Base-by-base conservation (phyloP, 1,140 invertebrate species). In the Pseudoatta argentina region DNA sequence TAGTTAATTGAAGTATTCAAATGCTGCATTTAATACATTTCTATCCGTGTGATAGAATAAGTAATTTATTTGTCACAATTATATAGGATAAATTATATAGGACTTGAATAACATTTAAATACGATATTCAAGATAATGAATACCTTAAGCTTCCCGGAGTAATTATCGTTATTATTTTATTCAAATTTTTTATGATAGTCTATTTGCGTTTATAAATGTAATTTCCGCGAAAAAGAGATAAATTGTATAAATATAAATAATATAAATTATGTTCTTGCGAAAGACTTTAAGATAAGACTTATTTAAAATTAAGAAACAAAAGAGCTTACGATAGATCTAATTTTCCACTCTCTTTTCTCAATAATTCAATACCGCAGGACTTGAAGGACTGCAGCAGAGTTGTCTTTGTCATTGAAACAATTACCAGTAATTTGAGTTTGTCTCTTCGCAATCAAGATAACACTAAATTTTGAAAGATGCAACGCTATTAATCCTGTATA, bases 51-150 rank as follows among this genome's bases (percentile, higher is more conserved):
- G 4, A 4, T 16, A 34, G 24, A 66, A 64, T 64, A 51, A 78
- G 24, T 78, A n/a, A 64, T 64, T 78, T 59, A 76, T 59, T 39
- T 59, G 30, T 3, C 30, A 75, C 6, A 75, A 75, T 59, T 75
- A 59, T 44, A 44, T 44, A 10, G 39, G 39, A 44, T 10, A 10
- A 44, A 39, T 39, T 39, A 7, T 27, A 21, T 10, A 4, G 34
- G 0, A 24, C 30, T 24, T 39, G 14, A 75, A 21, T 72, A 75
- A 39, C 14, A 75, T 75, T 59, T 59, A 75, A 75, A 39, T 75
- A 5, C n/a, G 12, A 59, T 57, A 75, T 39, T 16, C 34, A 59
- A 75, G 5, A 3, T 75, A 75, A 75, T 75, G n/a, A 34, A 59
- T 39, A 59, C 12, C 2, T 57, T 8, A 44, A 59, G n/a, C 55